Percentiles rank a stretch among this genome's conserved stretches.
Evolutionary conservation across 2,888 invertebrate species (phyloP).

Genomic region (Eupithecia dodoneata): DNA sequence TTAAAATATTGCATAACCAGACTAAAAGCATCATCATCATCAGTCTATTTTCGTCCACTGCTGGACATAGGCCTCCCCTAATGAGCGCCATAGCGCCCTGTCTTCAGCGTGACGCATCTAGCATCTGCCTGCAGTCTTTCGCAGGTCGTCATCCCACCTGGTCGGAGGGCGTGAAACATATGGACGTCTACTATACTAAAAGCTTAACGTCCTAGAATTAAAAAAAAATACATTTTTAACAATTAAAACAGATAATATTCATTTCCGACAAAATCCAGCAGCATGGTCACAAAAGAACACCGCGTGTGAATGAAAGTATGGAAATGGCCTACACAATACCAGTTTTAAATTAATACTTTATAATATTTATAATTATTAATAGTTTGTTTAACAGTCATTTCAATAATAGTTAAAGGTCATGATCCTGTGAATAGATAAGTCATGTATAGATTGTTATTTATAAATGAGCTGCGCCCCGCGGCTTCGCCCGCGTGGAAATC

Average conservation of each 20-base stretch:
- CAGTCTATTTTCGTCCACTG: too few relatives aligned
- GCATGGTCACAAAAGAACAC: constrained; percentile 52
- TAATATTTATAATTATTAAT: background rate
- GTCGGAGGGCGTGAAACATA: too few relatives aligned
- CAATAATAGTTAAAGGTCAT: too few relatives aligned
- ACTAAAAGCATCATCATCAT: background rate
- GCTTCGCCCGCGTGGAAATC: too few relatives aligned
- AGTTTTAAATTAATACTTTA: constrained; percentile 26
- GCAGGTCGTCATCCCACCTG: too few relatives aligned
- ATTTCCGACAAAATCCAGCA: background rate
- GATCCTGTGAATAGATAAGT: background rate
- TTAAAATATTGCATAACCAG: too few relatives aligned
- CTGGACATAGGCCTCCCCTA: too few relatives aligned
- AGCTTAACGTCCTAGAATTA: background rate
- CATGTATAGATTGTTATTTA: background rate
- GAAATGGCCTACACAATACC: constrained; percentile 41
- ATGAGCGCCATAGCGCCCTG: too few relatives aligned
- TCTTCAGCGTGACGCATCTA: too few relatives aligned
- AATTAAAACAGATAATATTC: background rate
- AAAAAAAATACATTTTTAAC: background rate
- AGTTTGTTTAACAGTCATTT: too few relatives aligned
- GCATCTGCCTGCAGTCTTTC: too few relatives aligned
- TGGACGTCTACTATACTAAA: background rate
- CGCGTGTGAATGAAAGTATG: constrained; percentile 66
- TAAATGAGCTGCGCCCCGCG: too few relatives aligned